phyloP scores from a whole-genome alignment of 2,888 invertebrate species.

The Corythucha ciliata region DNA sequence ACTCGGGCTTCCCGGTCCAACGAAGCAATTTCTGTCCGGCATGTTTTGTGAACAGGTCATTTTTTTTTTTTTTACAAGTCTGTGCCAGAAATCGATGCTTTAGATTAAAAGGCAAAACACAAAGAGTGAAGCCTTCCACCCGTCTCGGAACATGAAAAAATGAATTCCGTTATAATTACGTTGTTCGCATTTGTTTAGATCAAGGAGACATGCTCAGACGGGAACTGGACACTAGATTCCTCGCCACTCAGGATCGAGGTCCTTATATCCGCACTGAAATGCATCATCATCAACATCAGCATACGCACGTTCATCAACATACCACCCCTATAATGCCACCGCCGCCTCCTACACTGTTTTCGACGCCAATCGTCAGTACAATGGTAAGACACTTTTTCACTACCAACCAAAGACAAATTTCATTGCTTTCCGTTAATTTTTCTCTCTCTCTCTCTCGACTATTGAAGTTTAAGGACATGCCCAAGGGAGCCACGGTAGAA shows the following conservation, averaged over 20 bases:
- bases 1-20: no score
- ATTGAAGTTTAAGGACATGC: constrained; percentile 74
- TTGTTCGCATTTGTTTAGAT: constrained; percentile 43
- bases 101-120: no score
- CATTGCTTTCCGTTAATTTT: neutral
- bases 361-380: constrained; percentile 55
- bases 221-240: constrained; percentile 81
- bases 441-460: no score
- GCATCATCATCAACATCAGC: constrained; percentile 90
- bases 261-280: constrained; percentile 70
- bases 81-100: no score
- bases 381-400: no score
- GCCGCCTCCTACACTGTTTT: constrained; percentile 48
- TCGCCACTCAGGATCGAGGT: constrained; percentile 67
- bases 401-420: no score
- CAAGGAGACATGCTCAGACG: constrained; percentile 77
- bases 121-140: no score
- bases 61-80: no score
- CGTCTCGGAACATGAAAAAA: neutral
- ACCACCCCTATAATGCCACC: constrained; percentile 56
- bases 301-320: constrained; percentile 64
- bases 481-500: constrained; percentile 65
- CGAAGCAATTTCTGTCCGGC: no score
- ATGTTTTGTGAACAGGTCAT: no score
- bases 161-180: neutral